These are phyloP conservation scores for Scatophagus argus DNA, from an alignment of 2,113 vertebrate genomes.

Conservation along the genomic window DNA sequence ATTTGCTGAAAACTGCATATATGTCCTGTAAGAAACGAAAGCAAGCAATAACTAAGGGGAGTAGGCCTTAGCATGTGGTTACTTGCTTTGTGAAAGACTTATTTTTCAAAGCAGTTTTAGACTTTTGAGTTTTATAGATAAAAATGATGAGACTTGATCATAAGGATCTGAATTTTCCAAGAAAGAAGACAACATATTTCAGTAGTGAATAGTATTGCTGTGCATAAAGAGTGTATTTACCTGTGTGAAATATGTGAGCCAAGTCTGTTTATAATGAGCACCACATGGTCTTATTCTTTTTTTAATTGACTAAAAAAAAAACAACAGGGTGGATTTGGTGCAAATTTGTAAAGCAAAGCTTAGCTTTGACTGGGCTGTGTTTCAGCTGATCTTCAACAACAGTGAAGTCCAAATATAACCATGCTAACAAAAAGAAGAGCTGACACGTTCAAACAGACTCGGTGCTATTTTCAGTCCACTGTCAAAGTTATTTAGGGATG, in stretches of 20 bases:
- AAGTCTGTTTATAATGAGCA: constrained; percentile 19
- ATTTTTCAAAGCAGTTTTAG: not conserved
- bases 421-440: constrained; percentile 43
- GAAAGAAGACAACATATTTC: not conserved
- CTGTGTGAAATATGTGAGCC: constrained; percentile 31
- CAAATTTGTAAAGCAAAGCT: not conserved
- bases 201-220: not conserved
- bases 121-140: not conserved
- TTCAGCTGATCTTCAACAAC: constrained; percentile 14
- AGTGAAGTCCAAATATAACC: constrained; percentile 42
- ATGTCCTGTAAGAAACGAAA: not conserved
- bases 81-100: not conserved
- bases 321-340: not conserved
- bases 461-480: constrained; percentile 34
- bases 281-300: constrained; percentile 28
- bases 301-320: constrained; percentile 1
- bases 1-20: not conserved
- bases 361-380: not conserved
- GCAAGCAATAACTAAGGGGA: not conserved
- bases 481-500: constrained; percentile 51
- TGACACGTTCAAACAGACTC: constrained; percentile 23
- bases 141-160: not conserved
- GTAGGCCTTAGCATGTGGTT: not conserved
- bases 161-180: constrained; percentile 1
- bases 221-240: constrained; percentile 10